These are phyloP conservation scores for Xiphophorus couchianus DNA, from an alignment of 2,113 vertebrate species.

Conservation along the genomic window DNA sequence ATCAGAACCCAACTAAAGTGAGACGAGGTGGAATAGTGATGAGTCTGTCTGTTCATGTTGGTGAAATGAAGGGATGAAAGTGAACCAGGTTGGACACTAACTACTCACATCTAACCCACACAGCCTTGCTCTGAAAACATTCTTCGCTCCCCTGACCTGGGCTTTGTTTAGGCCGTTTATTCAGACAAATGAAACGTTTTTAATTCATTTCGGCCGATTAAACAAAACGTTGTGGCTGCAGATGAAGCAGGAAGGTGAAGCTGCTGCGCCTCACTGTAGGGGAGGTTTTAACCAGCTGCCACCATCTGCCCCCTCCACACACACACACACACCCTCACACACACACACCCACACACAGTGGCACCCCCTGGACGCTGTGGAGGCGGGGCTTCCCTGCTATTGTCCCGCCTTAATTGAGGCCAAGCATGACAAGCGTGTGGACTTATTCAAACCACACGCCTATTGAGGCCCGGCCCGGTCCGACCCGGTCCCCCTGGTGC, in stretches of 20 bases:
- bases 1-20: too few species aligned
- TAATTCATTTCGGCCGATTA: neutral
- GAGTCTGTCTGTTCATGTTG: too few species aligned
- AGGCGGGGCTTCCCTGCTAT: conserved; percentile 61
- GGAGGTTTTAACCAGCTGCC: conserved; percentile 58
- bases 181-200: neutral
- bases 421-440: conserved; percentile 78
- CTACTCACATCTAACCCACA: neutral
- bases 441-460: conserved; percentile 88
- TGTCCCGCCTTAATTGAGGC: conserved; percentile 80
- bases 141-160: too few species aligned
- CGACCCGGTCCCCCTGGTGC: conserved; percentile 47
- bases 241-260: conserved; percentile 1
- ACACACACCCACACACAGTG: conserved; percentile 34
- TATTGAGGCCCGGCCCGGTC: conserved; percentile 77
- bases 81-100: neutral
- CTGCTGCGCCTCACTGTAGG: conserved; percentile 37
- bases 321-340: conserved; percentile 29
- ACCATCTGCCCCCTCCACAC: conserved; percentile 61
- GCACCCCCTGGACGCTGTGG: conserved; percentile 50
- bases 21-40: too few species aligned
- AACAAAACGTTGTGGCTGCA: neutral
- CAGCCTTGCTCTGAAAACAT: too few species aligned
- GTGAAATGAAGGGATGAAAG: too few species aligned
- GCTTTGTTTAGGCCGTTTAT: neutral